Conservation (phyloP, 2,888 invertebrate species). For the Tyria jacobaeae region DNA sequence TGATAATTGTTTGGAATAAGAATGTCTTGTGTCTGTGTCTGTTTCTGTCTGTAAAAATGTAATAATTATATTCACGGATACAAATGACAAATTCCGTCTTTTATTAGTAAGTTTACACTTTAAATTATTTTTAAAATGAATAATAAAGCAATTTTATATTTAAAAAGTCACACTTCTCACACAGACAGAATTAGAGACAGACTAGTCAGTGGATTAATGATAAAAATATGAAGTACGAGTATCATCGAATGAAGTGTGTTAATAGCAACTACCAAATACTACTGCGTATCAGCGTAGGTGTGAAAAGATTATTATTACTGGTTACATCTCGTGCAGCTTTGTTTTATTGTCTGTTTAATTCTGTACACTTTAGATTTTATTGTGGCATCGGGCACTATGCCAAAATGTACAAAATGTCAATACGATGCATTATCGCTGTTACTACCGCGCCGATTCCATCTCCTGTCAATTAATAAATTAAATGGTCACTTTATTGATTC, state of each 20-base stretch:
- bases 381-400: slow-evolving; percentile 75
- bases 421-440: slow-evolving; percentile 80
- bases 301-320: slow-evolving; percentile 51
- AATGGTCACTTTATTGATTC: slow-evolving; percentile 1
- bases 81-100: neutral
- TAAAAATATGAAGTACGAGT: neutral
- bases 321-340: slow-evolving; percentile 61
- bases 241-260: slow-evolving; percentile 10
- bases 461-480: slow-evolving; percentile 44
- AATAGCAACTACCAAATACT: slow-evolving; percentile 12
- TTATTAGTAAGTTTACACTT: no score
- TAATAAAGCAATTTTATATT: no score
- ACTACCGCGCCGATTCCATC: slow-evolving; percentile 57
- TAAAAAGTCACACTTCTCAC: no score
- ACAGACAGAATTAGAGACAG: no score
- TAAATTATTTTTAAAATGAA: no score
- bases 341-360: slow-evolving; percentile 74
- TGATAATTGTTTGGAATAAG: neutral
- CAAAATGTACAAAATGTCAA: slow-evolving; percentile 82
- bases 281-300: slow-evolving; percentile 30
- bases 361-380: slow-evolving; percentile 73
- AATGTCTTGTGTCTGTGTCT: no score
- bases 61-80: neutral
- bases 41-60: neutral
- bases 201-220: neutral